Evolutionary conservation across 2,797 vertebrate species (phyloP), one percentile per base, ranked within the genome.

Genomic region (Luscinia megarhynchos): DNA sequence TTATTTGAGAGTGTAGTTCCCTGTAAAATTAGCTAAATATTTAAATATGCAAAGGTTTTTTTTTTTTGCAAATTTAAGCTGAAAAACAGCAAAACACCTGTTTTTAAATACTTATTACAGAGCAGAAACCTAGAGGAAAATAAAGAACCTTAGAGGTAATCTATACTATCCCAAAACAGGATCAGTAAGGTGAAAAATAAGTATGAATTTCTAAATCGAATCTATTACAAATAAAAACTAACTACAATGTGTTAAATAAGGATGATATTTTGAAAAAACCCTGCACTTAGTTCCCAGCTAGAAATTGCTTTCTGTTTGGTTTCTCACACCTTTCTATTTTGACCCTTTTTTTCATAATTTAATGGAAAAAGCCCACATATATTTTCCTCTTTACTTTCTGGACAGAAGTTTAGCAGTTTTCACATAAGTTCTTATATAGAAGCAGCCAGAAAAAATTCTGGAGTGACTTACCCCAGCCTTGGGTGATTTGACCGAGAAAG

Each of bases 401-500:
- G n/a, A 79, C 17, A 45, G 8, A 5, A 3, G 43, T 18, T 57
- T 55, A 38, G 22, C 53, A 82, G 19, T 17, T 4, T 70, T 82
- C 40, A 72, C 1, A 0, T 21, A 18, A 82, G 15, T n/a, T 93
- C n/a, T 55, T 30, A 43, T 6, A 54, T 1, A 57, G 18, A 86
- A 53, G 14, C 62, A 87, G 68, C 7, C 48, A 83, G 32, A 53
- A 69, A 38, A 70, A 77, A 29, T 51, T 45, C n/a, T 5, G 7
- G 6, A 64, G 62, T 78, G 63, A 84, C 98, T 98, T 98, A 99
- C 99, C 99, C 99, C 36, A 99, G 96, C 95, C 98, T 99, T 86
- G 99, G 99, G 97, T 99, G 99, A 97, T 98, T 99, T 54, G 99
- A 99, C 46, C 97, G 99, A 53, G 98, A 99, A 93, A 99, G 97